Evolutionary conservation across 2,797 vertebrate genomes (phyloP).

Genomic region (Thaleichthys pacificus): DNA sequence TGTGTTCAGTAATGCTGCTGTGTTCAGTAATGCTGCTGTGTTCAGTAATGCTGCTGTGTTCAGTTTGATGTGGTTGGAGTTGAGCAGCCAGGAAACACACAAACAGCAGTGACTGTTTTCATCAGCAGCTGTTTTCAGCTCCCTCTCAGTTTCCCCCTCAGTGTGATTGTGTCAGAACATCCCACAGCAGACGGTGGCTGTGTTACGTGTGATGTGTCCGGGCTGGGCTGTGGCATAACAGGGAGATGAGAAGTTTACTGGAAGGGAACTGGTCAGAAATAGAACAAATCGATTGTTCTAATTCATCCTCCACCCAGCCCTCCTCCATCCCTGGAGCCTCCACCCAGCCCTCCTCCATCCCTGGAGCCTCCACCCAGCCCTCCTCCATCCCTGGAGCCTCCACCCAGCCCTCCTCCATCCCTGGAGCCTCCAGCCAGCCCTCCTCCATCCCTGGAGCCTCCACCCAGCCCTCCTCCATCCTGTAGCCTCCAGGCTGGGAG

Average conservation of each 20-base stretch:
- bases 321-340: background rate
- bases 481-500: background rate
- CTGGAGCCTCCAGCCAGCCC: background rate
- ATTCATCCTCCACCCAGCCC: background rate
- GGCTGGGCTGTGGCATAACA: background rate
- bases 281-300: background rate
- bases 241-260: background rate
- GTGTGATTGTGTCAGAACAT: background rate
- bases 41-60: background rate
- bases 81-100: too few relatives aligned
- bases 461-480: too few relatives aligned
- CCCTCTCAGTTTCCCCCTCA: background rate
- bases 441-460: background rate
- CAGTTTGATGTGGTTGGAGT: background rate
- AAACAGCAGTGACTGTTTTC: background rate
- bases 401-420: background rate
- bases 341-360: background rate
- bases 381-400: background rate
- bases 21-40: too few relatives aligned
- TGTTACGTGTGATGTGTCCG: background rate
- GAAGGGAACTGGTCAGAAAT: background rate
- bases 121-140: background rate
- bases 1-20: too few relatives aligned
- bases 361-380: background rate
- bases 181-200: too few relatives aligned